phyloP scores from a whole-genome alignment of 1,140 invertebrate genomes.

The Lepidurus apus region DNA sequence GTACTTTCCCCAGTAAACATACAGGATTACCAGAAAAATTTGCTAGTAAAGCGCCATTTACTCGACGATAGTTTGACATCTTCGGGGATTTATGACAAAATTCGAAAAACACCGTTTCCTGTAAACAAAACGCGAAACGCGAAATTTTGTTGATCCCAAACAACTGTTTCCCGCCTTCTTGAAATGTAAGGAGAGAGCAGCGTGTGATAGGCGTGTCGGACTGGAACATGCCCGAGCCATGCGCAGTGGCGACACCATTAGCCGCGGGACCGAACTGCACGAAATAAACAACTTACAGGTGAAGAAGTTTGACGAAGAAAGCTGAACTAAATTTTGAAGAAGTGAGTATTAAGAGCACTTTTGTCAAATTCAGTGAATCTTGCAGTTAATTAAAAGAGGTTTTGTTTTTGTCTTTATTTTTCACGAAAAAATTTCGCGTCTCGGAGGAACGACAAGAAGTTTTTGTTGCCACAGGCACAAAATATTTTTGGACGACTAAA shows the following conservation, averaged over 20 bases:
- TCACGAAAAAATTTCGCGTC: no score
- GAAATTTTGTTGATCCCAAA: not conserved
- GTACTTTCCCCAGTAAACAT: not conserved
- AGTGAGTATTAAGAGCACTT: no score
- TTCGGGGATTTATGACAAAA: not conserved
- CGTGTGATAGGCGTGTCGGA: not conserved
- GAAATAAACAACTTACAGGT: no score
- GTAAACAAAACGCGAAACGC: not conserved
- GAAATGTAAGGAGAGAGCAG: not conserved
- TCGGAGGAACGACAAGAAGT: no score
- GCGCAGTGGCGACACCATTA: not conserved
- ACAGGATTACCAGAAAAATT: not conserved
- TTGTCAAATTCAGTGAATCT: no score
- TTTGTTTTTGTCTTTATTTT: no score
- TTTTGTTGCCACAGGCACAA: no score
- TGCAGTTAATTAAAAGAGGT: no score
- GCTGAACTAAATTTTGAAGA: no score
- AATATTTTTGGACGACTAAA: no score
- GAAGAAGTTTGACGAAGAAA: no score
- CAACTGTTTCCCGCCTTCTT: not conserved
- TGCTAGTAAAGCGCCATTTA: not conserved
- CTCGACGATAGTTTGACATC: not conserved
- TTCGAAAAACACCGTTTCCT: not conserved
- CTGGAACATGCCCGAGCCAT: not conserved
- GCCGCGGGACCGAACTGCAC: no score